Evolutionary conservation across 2,888 invertebrate genomes (phyloP).

Genomic region (Tethea ocularis): DNA sequence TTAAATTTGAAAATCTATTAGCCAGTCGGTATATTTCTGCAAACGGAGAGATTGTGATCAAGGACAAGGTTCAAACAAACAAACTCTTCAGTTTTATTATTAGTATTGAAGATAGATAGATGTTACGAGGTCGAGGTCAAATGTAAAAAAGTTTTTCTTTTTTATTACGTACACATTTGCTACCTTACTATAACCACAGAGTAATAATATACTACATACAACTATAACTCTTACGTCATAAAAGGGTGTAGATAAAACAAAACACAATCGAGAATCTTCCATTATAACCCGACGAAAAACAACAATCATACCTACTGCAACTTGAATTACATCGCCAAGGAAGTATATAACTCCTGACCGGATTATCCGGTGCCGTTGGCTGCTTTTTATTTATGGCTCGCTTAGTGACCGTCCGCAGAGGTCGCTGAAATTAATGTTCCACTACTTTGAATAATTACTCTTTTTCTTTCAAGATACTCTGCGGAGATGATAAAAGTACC

Average conservation of each 20-base stretch:
- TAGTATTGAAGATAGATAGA: no score
- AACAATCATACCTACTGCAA: conserved; percentile 13
- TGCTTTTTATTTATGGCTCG: conserved; percentile 23
- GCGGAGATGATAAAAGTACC: conserved; percentile 23
- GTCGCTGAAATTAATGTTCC: conserved; percentile 37
- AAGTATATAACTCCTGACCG: conserved; percentile 19
- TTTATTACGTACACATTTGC: no score
- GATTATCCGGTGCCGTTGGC: conserved; percentile 11
- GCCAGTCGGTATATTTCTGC: no score
- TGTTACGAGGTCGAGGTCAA: no score
- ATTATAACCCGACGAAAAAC: background rate
- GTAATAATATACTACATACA: no score
- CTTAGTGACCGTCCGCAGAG: conserved; percentile 29
- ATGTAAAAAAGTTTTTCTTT: no score
- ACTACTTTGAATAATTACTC: conserved; percentile 36
- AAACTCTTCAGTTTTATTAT: no score
- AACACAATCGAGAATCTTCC: background rate
- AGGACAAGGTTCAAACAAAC: no score
- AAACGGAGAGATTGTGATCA: no score
- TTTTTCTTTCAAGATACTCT: conserved; percentile 20
- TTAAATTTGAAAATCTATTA: no score
- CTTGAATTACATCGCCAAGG: conserved; percentile 18
- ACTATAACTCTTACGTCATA: no score
- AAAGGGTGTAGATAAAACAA: background rate
- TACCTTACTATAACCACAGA: no score